Percentiles rank a stretch among this genome's conserved stretches.
Conservation (phyloP, 2,113 vertebrate species). For the Cyphomyrus discorhynchus region DNA sequence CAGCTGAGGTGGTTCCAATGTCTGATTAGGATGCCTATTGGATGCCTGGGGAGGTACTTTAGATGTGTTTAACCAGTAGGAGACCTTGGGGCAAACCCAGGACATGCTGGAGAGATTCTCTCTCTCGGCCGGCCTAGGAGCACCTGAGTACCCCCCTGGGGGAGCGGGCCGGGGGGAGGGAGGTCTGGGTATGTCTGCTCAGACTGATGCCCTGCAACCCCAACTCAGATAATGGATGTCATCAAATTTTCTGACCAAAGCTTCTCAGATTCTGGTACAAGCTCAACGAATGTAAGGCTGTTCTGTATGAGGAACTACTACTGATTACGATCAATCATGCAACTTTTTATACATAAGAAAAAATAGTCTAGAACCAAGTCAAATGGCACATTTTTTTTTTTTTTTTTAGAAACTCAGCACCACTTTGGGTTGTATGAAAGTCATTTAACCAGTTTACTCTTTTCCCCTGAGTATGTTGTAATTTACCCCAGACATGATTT, state of each 20-base stretch:
- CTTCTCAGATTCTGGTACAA: not conserved
- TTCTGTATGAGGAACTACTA: not conserved
- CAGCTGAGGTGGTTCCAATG: not conserved
- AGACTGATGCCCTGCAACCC: not conserved
- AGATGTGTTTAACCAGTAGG: not conserved
- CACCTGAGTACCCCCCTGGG: not conserved
- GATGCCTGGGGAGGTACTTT: not conserved
- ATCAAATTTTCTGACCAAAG: not conserved
- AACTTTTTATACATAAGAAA: not conserved
- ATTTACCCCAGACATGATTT: not conserved
- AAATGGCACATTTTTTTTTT: not conserved
- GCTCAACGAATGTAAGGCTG: not conserved
- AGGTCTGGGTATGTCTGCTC: not conserved
- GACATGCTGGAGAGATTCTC: not conserved
- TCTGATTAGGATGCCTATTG: not conserved
- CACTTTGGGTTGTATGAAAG: not conserved
- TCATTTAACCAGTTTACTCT: not conserved
- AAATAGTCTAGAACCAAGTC: not conserved
- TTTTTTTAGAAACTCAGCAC: not conserved
- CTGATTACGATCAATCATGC: not conserved
- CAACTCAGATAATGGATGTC: not conserved
- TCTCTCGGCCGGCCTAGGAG: no score
- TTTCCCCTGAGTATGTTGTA: not conserved
- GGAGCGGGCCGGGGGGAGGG: not conserved
- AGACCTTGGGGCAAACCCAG: not conserved